phyloP scores from a whole-genome alignment of 2,113 vertebrate genomes.

The Xiphophorus maculatus region DNA sequence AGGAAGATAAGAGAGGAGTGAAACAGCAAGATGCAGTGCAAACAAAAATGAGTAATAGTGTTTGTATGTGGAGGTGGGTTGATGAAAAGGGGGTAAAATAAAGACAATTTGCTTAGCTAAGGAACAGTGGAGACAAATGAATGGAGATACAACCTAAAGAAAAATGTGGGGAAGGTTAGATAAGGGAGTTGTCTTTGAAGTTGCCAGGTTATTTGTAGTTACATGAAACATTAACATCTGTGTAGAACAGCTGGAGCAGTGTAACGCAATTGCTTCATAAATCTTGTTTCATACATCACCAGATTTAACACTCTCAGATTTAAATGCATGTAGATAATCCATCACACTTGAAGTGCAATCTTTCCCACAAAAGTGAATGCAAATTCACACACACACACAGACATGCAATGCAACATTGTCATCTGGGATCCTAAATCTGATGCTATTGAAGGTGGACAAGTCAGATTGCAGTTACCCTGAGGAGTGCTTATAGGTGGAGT shows the following conservation, averaged over 20 bases:
- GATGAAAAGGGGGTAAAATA: background rate
- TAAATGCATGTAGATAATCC: slow-evolving; percentile 26
- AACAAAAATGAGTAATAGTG: slow-evolving; percentile 50
- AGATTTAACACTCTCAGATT: slow-evolving; percentile 63
- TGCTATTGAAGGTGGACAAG: background rate
- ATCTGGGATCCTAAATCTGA: slow-evolving; percentile 27
- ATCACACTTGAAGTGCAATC: background rate
- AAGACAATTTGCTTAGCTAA: slow-evolving; percentile 26
- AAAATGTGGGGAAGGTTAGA: slow-evolving; percentile 4
- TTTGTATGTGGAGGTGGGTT: slow-evolving; percentile 39
- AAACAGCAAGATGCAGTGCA: slow-evolving; percentile 27
- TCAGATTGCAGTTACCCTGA: slow-evolving; percentile 37
- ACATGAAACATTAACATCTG: slow-evolving; percentile 63
- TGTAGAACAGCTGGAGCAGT: slow-evolving; percentile 53
- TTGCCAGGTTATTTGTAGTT: slow-evolving; percentile 43
- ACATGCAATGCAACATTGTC: slow-evolving; percentile 8
- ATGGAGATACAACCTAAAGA: slow-evolving; percentile 3
- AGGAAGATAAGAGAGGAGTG: slow-evolving; percentile 25
- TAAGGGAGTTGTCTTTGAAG: slow-evolving; percentile 19
- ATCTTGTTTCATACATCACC: slow-evolving; percentile 70
- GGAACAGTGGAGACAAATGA: slow-evolving; percentile 42
- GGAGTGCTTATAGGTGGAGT: slow-evolving; percentile 58
- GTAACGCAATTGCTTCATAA: slow-evolving; percentile 64
- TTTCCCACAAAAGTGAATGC: background rate
- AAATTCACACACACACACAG: slow-evolving; percentile 7